Evolutionary conservation across 2,797 vertebrate species (phyloP), one percentile per base, ranked within the genome.

Genomic region (Mallotus villosus): DNA sequence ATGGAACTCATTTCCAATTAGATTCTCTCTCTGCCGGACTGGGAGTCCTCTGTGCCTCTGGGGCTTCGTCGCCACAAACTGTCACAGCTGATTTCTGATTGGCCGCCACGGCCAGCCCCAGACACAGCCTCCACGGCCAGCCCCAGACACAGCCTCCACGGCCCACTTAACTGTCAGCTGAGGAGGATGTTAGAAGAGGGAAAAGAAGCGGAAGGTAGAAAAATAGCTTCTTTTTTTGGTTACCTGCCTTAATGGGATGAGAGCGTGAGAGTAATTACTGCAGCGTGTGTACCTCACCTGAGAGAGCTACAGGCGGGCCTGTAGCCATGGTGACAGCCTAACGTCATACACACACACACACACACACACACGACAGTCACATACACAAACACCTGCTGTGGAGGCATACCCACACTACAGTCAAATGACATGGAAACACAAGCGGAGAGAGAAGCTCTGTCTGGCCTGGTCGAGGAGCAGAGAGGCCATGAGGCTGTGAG

Each of bases 231-330:
- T 64, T 37, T 82, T 82, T 80, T 1, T 34, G 32, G 83, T 84
- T 81, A 81, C 81, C 83, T 82, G 82, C 81, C 87, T 76, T 64
- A 82, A 80, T 86, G 79, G 60, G 55, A 71, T 75, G 80, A 71
- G 74, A 80, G 80, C 75, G 81, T 82, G 72, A 85, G 85, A 86
- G 82, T 90, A 90, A 91, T 92, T 91, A 91, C 84, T 77, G 82
- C 84, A 86, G 82, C 89, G 90, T 88, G 88, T 90, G 90, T 68
- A 75, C 76, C 71, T 82, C 78, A 81, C 81, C 83, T 85, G 83
- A 74, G 63, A 81, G 72, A 75, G 68, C 75, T 71, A 66, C 81
- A 84, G 80, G 84, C 75, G 73, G 76, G 73, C 79, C 68, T 78
- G 55, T 61, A 76, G 80, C 61, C 32, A 58, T 2, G n/a, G 55